These are phyloP conservation scores for Neoarius graeffei DNA, from an alignment of 2,113 vertebrate species.

Conservation along the genomic window DNA sequence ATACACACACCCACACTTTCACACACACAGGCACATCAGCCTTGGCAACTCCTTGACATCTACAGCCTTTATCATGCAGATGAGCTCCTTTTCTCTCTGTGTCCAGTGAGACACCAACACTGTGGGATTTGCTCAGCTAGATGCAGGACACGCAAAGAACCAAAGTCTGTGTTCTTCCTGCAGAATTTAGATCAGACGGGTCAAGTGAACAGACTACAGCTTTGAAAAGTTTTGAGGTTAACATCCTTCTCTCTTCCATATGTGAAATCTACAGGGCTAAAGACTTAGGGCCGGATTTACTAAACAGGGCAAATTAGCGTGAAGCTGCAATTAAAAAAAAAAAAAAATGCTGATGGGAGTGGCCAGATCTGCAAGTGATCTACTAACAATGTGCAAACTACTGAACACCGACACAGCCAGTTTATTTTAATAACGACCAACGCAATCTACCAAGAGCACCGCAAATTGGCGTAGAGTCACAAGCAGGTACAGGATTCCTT, in stretches of 20 bases:
- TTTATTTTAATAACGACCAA: too few species aligned
- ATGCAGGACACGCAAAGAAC: not conserved
- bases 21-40: slow-evolving; percentile 30
- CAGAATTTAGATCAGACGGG: slow-evolving; percentile 23
- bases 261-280: not conserved
- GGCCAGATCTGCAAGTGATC: too few species aligned
- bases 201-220: not conserved
- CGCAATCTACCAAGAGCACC: too few species aligned
- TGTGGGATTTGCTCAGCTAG: slow-evolving; percentile 6
- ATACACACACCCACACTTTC: slow-evolving; percentile 33
- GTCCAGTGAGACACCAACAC: slow-evolving; percentile 14
- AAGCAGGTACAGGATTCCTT: too few species aligned
- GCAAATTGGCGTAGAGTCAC: too few species aligned
- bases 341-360: too few species aligned
- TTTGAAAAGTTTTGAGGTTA: not conserved
- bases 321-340: too few species aligned
- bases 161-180: not conserved
- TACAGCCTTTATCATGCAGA: slow-evolving; percentile 61
- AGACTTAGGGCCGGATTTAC: not conserved
- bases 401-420: too few species aligned
- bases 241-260: not conserved
- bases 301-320: too few species aligned
- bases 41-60: slow-evolving; percentile 59
- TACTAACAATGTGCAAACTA: too few species aligned
- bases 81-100: slow-evolving; percentile 44